These are phyloP conservation scores for Cossypha caffra DNA, from an alignment of 2,797 vertebrate genomes.

Conservation along the genomic window DNA sequence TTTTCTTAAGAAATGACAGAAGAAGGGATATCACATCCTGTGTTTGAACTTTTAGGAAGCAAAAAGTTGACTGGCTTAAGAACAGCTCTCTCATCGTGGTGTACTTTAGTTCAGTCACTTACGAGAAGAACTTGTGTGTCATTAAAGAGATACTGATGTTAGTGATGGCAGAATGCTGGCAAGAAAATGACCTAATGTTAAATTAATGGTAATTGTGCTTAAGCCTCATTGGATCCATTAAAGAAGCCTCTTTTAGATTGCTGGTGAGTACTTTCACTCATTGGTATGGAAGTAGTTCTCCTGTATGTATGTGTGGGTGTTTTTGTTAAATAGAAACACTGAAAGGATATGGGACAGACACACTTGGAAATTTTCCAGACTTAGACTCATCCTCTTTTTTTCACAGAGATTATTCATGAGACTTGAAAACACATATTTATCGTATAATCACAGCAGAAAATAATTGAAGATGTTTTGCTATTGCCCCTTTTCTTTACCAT, in stretches of 20 bases:
- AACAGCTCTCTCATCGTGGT: background rate
- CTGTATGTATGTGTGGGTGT: background rate
- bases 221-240: background rate
- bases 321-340: conserved; percentile 5
- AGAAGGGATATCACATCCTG: background rate
- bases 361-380: conserved; percentile 6
- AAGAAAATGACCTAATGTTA: background rate
- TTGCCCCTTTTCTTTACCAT: background rate
- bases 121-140: background rate
- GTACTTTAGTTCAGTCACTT: background rate
- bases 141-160: background rate
- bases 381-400: background rate
- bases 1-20: background rate
- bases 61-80: background rate
- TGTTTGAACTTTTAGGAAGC: background rate
- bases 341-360: background rate
- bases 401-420: background rate
- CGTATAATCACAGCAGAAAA: background rate
- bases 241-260: background rate
- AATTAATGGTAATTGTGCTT: background rate
- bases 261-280: background rate
- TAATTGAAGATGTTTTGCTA: background rate
- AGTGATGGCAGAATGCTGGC: background rate
- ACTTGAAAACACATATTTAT: conserved; percentile 9
- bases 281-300: background rate